Base-by-base conservation (phyloP, 2,113 vertebrate species). In the Puma concolor region DNA sequence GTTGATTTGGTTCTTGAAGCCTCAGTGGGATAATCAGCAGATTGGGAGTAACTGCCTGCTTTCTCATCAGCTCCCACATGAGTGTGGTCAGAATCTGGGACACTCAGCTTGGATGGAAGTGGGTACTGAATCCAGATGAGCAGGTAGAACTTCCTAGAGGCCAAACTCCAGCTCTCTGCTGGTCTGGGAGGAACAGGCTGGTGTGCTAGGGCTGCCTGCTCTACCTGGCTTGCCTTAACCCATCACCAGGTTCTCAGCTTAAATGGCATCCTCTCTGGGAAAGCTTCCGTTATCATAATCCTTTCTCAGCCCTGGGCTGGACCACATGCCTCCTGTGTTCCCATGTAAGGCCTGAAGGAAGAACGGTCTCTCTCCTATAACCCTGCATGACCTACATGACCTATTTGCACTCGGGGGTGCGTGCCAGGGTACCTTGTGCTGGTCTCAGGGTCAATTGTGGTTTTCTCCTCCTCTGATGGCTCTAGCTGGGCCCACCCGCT, bases 381-480 rank as follows among this genome's bases (percentile, higher is more conserved):
- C 67, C 31, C 64, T 27, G 19, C 1, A 29, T 50, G 77, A 71
- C 84, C 38, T 76, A 95, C 36, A 72, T 19, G 44, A 44, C 72
- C 74, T 48, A 77, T 77, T 15, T 77, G 74, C 25, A 36, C 7
- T 19, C 21, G 6, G 69, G n/a, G 48, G 9, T 52, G 16, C 3
- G 0, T 92, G 76, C 57, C 88, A 72, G 69, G 64, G 38, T 57
- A 90, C 44, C 74, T 25, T 41, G 50, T 41, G 27, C 77, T 77
- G 63, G 29, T 94, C 64, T 80, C 33, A 57, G 71, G 54, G 80
- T 94, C 92, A 85, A n/a, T 29, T 41, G 14, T 90, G 81, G 69
- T 44, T 89, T 87, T 50, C 87, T 92, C 54, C 66, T 92, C 52
- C n/a, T 87, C 77, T 66, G 38, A 77, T 69, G 97, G 90, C 80